phyloP scores from a whole-genome alignment of 2,113 vertebrate genomes.

The Limnothrissa miodon region DNA sequence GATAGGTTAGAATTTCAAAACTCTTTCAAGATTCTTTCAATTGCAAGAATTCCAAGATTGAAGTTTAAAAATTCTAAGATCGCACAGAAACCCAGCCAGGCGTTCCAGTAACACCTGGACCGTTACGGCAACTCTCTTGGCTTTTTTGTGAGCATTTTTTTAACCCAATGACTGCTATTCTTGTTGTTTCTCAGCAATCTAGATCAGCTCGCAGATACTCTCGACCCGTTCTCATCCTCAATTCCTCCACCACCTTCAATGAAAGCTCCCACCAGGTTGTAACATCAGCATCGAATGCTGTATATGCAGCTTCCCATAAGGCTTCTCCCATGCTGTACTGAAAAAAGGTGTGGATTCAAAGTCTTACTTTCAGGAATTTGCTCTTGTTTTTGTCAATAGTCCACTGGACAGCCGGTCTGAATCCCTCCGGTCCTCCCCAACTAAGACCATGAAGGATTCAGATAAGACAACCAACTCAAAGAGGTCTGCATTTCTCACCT shows the following conservation, averaged over 20 bases:
- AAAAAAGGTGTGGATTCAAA: neutral
- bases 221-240: neutral
- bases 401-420: conserved; percentile 58
- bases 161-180: neutral
- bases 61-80: neutral
- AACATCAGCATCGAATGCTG: neutral
- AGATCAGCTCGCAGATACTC: neutral
- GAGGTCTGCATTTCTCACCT: conserved; percentile 49
- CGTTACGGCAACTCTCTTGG: neutral
- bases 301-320: neutral
- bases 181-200: neutral
- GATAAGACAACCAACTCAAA: conserved; percentile 72
- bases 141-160: neutral
- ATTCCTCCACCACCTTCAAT: neutral
- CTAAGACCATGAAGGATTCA: conserved; percentile 58
- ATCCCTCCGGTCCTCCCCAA: conserved; percentile 67
- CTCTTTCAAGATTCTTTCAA: too few relatives aligned
- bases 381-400: conserved; percentile 53
- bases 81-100: too few relatives aligned
- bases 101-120: neutral
- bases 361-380: neutral
- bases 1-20: conserved; percentile 1
- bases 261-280: neutral
- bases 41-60: too few relatives aligned
- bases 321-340: neutral